phyloP scores from a whole-genome alignment of 2,113 vertebrate species.

The Sphyrna mokarran region DNA sequence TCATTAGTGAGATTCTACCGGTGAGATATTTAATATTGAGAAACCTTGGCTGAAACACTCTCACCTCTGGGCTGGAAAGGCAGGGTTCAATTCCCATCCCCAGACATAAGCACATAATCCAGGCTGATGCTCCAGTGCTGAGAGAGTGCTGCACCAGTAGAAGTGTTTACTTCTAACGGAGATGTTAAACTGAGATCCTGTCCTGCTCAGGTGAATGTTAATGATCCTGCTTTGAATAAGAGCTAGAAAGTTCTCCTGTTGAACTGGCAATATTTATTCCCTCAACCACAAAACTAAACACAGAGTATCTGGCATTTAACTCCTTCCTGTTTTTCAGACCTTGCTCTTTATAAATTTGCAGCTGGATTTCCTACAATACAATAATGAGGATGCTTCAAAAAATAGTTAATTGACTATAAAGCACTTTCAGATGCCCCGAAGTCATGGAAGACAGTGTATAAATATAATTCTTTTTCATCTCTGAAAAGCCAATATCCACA shows the following conservation, averaged over 20 bases:
- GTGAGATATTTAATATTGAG: not conserved
- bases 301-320: not conserved
- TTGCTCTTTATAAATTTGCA: not conserved
- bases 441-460: not conserved
- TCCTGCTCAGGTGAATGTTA: not conserved
- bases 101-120: not conserved
- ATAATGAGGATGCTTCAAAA: not conserved
- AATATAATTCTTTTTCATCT: not conserved
- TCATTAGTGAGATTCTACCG: not conserved
- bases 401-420: not conserved
- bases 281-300: not conserved
- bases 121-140: not conserved
- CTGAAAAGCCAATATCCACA: not conserved
- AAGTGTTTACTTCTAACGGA: not conserved
- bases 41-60: not conserved
- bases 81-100: not conserved
- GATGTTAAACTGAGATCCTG: not conserved
- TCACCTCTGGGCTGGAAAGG: not conserved
- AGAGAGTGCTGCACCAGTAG: not conserved
- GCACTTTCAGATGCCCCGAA: not conserved
- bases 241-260: not conserved
- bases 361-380: not conserved
- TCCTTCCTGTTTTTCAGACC: not conserved
- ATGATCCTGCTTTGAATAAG: not conserved
- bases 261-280: not conserved